A percentile compares a stretch with the other conserved stretches of the same genome.
Conservation (phyloP, 2,113 vertebrate genomes). For the Tinamus guttatus region DNA sequence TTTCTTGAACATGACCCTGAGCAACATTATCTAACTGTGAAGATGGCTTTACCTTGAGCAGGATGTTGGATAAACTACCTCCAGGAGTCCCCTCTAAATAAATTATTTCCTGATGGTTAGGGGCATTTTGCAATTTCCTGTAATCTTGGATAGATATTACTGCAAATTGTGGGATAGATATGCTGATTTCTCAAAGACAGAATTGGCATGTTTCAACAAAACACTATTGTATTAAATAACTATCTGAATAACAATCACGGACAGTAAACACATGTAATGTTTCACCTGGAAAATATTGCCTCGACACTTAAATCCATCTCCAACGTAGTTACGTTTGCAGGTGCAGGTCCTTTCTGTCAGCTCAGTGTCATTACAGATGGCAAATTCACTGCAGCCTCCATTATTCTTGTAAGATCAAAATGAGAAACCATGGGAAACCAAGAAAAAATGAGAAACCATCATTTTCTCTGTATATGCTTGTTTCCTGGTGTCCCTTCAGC, state of each 20-base stretch:
- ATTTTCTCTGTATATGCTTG: background rate
- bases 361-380: constrained; percentile 82
- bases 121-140: background rate
- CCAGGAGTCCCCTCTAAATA: background rate
- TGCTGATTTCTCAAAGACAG: background rate
- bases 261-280: accelerated
- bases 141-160: background rate
- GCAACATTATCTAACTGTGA: background rate
- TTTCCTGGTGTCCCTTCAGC: background rate
- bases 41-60: background rate
- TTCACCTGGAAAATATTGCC: constrained; percentile 84
- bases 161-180: background rate
- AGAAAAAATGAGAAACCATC: background rate
- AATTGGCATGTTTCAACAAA: background rate
- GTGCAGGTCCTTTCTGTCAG: constrained; percentile 81
- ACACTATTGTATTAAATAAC: background rate
- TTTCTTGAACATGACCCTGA: background rate
- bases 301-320: constrained; percentile 87
- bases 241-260: background rate
- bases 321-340: constrained; percentile 77
- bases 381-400: constrained; percentile 85
- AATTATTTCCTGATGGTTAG: background rate
- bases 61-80: background rate
- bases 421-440: too few relatives aligned
- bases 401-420: constrained; percentile 82